Base-by-base conservation (phyloP, 1,140 invertebrate species). In the Drosophila tristis region DNA sequence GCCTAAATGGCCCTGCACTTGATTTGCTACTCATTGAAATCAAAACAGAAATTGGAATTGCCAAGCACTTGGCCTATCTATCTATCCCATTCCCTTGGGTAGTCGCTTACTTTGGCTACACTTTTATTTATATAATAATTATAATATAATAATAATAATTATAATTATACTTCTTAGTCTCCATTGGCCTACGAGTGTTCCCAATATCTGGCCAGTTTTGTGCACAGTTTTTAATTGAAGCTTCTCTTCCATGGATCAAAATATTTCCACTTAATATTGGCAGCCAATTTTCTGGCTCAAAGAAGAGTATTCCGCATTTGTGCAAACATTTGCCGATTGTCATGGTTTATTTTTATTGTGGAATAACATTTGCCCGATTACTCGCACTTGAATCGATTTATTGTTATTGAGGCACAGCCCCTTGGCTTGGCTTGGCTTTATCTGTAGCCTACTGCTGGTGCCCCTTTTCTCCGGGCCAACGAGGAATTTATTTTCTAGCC, bases 11-110 rank as follows among this genome's bases (percentile, higher is more conserved):
- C 56, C 51, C n/a, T 55, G 70, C 84, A 89, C 84, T 89, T 89
- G 84, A 89, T 84, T 89, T 87, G 79, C 79, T 82, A 65, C 71
- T 84, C 81, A 89, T 84, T 80, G 84, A 87, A 89, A 82, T 74
- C 54, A 68, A 70, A 82, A 39, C 73, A 76, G 67, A 59, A 62
- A 76, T 76, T 73, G 67, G 76, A 76, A 76, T 76, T 76, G 62
- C 61, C 59, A 13, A 13, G 13, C 11, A 45, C 29, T 39, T 4
- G 26, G 9, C 1, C n/a, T n/a, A n/a, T n/a, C n/a, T n/a, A n/a
- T n/a, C 9, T 35, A 11, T 11, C 9, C 9, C 9, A 9, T n/a
- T 4, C 31, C 0, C 9, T 35, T 35, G 31, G 20, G 16, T 25
- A 59, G 16, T 16, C 15, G 7, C 16, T 48, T 31, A 1, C 20